Evolutionary conservation across 2,797 vertebrate species (phyloP), one percentile per base, ranked within the genome.

Genomic region (Thunnus albacares): DNA sequence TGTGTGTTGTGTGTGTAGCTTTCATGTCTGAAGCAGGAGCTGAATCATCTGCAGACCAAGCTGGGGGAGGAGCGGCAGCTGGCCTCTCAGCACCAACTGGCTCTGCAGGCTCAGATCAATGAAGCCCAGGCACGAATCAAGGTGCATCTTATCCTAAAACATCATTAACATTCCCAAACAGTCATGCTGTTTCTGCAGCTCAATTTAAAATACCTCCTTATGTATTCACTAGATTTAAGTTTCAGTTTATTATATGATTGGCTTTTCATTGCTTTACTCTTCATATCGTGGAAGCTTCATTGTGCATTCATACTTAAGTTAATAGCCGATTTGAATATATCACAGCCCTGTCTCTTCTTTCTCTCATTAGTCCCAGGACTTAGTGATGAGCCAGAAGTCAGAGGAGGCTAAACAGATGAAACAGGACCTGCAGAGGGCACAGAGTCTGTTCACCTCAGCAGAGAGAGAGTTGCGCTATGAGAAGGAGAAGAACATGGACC

Each of bases 391-490:
- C 71, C 96, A 97, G 87, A 97, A 95, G 83, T 88, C 94, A 38
- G 97, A 97, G 56, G 97, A 97, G 82, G 70, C 92, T 47, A 96
- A 96, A 81, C 97, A 97, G 45, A 93, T 97, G 85, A 96, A 92
- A 28, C 97, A 97, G 81, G 97, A 98, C 78, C 73, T 98, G 58
- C 96, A 96, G 71, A 95, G 97, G 1, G 93, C 94, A 13, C 97
- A 98, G 92, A 95, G 92, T 71, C 89, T 98, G 22, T 97, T 97
- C 86, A 95, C 93, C 83, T 98, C 97, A 0, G 96, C 97, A 0
- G 97, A 99, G 92, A 96, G 96, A 88, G 97, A 99, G 90, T 95
- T 99, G 69, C 95, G 96, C 60, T 97, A 97, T 0, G 97, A 99
- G 80, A 94, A 97, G 81, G 97, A 97, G 89, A 98, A 96, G 90